Percentiles rank a stretch among this genome's conserved stretches.
These are phyloP conservation scores for Erythrolamprus reginae DNA, from an alignment of 2,113 vertebrate genomes.

Conservation along the genomic window DNA sequence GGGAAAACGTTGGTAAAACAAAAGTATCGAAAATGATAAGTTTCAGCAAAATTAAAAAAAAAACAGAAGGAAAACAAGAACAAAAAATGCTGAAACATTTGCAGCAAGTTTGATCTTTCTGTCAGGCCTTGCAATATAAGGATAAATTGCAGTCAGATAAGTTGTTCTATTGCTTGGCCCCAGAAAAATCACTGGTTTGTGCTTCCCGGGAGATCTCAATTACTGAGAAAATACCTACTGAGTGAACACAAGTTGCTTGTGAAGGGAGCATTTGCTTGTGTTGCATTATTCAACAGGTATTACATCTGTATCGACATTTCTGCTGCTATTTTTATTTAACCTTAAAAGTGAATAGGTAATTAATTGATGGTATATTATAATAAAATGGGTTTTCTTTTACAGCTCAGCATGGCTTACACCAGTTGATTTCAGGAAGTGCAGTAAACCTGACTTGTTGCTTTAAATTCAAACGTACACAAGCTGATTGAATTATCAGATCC, in stretches of 20 bases:
- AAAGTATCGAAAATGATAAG: constrained; percentile 33
- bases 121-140: not conserved
- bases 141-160: constrained; percentile 1
- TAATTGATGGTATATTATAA: not conserved
- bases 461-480: constrained; percentile 17
- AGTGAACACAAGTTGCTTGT: not conserved
- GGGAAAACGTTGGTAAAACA: constrained; percentile 35
- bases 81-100: constrained; percentile 44
- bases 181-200: constrained; percentile 43
- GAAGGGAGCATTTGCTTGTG: not conserved
- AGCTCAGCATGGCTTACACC: constrained; percentile 7
- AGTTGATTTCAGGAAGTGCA: constrained; percentile 19
- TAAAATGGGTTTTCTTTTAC: not conserved
- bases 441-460: not conserved
- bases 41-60: constrained; percentile 20
- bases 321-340: constrained; percentile 4
- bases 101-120: constrained; percentile 36
- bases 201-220: constrained; percentile 18
- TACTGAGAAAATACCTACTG: not conserved
- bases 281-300: not conserved
- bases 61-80: not conserved
- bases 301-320: not conserved
- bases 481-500: not conserved
- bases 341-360: rapidly evolving
- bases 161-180: constrained; percentile 27